phyloP scores from a whole-genome alignment of 2,888 invertebrate genomes.

The Germaria angustata region DNA sequence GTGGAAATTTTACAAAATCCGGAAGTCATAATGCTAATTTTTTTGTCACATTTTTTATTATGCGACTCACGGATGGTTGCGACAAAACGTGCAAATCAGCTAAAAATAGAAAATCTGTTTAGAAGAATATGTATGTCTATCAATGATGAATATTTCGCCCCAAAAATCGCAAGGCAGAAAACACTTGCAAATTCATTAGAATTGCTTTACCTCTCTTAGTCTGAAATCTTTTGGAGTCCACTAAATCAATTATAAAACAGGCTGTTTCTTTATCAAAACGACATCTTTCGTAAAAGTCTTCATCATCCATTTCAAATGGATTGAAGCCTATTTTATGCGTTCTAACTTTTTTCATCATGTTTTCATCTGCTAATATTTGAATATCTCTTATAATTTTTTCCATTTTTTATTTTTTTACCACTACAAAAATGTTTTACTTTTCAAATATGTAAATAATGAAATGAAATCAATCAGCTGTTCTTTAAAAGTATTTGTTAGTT shows the following conservation, averaged over 20 bases:
- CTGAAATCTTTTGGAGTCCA: slow-evolving; percentile 18
- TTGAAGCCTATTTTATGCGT: background rate
- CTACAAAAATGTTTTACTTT: no score
- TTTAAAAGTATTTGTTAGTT: background rate
- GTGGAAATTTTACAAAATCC: slow-evolving; percentile 24
- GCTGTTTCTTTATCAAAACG: slow-evolving; percentile 26
- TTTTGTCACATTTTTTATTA: slow-evolving; percentile 31
- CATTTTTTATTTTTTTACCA: no score
- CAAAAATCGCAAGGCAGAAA: slow-evolving; percentile 15
- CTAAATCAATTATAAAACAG: slow-evolving; percentile 19
- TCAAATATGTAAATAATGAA: no score
- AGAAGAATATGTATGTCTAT: background rate
- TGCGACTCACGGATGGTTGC: slow-evolving; percentile 22
- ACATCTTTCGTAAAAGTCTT: slow-evolving; percentile 5
- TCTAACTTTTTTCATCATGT: background rate
- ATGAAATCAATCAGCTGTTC: background rate
- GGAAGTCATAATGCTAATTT: slow-evolving; percentile 1
- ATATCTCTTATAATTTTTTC: background rate
- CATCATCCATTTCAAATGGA: no score
- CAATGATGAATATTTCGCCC: slow-evolving; percentile 25
- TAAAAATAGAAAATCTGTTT: background rate
- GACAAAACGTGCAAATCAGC: slow-evolving; percentile 11
- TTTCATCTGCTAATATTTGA: slow-evolving; percentile 1
- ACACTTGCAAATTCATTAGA: no score
- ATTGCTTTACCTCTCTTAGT: no score